Base-by-base conservation (phyloP, 2,888 invertebrate genomes). In the Scaptomyza cyrtandrae region DNA sequence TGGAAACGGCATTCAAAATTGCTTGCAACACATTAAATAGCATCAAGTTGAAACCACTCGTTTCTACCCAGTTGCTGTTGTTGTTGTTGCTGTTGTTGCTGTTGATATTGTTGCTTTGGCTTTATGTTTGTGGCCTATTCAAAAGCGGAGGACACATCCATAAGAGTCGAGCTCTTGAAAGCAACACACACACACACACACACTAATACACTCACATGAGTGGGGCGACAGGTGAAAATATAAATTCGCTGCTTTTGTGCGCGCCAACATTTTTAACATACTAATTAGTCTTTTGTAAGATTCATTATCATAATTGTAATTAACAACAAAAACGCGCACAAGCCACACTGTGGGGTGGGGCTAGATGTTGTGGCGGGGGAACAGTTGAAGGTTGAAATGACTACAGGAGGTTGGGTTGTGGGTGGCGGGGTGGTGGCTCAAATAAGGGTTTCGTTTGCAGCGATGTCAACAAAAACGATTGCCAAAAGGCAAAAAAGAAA, bases 291-390 rank as follows among this genome's bases (percentile, higher is more conserved):
- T 78, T 88, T 88, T 83, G 86, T 78, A 84, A 83, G 88, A 84
- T 86, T 88, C 86, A 88, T 84, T 84, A 84, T 88, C 84, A 84
- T 88, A 88, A 84, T 86, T 88, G 88, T 75, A 84, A 84, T 88
- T 88, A 84, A 86, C 78, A 79, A 79, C 88, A 87, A 79, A 78
- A 80, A 78, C 69, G 59, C 66, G 59, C 69, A 63, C 27, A 52
- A 52, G 35, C 50, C 37, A 52, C 11, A 39, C 44, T 13, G 5
- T 7, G 14, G 14, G 11, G 31, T 10, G 31, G 13, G 13, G 9
- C 3, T 1, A 3, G 2, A n/a, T 3, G 24, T 5, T 7, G 11
- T 14, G 11, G 31, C 7, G 10, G 13, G 16, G 14, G 9, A 11
- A 3, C 6, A 14, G 13, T 9, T 10, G 3, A 27, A 0, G 10